phyloP scores from a whole-genome alignment of 2,797 vertebrate species.

The Trachurus trachurus region DNA sequence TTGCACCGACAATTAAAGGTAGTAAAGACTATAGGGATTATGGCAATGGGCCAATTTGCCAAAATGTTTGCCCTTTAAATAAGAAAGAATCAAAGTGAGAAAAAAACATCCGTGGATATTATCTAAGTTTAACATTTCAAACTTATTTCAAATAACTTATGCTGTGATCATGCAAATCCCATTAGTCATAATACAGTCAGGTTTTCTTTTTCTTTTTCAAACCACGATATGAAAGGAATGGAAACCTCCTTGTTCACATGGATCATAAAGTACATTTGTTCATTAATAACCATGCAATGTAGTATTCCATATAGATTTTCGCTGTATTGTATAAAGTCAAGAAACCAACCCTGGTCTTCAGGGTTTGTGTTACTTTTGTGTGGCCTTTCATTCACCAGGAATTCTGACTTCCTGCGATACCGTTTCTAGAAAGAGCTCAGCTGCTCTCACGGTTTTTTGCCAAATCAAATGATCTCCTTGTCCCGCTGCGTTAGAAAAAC shows the following conservation, averaged over 20 bases:
- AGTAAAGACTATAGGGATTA: no score
- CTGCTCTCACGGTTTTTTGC: conserved; percentile 29
- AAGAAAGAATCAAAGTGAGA: no score
- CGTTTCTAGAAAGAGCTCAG: conserved; percentile 45
- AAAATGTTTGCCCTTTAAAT: no score
- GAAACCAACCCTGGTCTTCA: background rate
- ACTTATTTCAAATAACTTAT: background rate
- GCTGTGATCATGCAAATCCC: background rate
- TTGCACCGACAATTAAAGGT: no score
- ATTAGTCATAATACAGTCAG: background rate
- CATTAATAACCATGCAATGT: background rate
- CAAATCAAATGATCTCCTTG: conserved; percentile 61
- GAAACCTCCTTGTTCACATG: background rate
- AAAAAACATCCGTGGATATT: no score
- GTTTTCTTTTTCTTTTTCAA: background rate
- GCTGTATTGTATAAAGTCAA: background rate
- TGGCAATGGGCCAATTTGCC: no score
- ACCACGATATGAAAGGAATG: background rate
- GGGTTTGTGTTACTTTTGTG: background rate
- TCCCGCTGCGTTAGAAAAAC: conserved; percentile 64
- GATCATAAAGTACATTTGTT: background rate
- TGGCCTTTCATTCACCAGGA: conserved; percentile 22
- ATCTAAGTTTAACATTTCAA: background rate
- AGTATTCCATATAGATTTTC: background rate
- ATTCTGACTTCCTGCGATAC: background rate